phyloP scores from a whole-genome alignment of 2,888 invertebrate genomes.

The Caenorhabditis doughertyi region DNA sequence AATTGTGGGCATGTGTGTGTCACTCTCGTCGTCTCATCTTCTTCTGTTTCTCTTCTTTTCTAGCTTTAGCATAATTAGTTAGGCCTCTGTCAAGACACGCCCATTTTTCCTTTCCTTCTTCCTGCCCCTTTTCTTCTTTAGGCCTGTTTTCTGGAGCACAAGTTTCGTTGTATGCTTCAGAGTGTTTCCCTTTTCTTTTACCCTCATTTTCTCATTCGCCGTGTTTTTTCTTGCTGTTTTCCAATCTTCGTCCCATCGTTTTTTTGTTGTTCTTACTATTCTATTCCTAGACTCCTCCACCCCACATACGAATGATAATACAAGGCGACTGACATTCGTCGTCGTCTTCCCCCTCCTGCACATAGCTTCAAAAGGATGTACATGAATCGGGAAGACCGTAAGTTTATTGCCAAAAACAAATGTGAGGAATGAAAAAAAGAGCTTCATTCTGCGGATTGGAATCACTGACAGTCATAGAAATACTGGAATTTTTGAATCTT shows the following conservation, averaged over 20 bases:
- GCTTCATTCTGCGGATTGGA: conserved; percentile 43
- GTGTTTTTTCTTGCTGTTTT: conserved; percentile 49
- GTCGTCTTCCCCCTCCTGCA: conserved; percentile 34
- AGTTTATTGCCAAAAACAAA: conserved; percentile 31
- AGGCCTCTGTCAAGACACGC: conserved; percentile 42
- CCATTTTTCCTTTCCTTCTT: conserved; percentile 36
- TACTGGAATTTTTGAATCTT: conserved; percentile 44
- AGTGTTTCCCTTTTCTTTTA: conserved; percentile 30
- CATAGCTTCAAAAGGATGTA: conserved; percentile 33
- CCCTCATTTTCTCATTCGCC: conserved; percentile 55
- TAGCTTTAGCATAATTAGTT: conserved; percentile 61
- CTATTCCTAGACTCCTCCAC: conserved; percentile 29
- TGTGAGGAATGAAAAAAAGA: conserved; percentile 14
- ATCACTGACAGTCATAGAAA: conserved; percentile 52
- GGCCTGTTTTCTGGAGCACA: conserved; percentile 38
- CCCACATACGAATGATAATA: conserved; percentile 45
- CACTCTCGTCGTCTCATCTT: conserved; percentile 9
- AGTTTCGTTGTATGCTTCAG: conserved; percentile 35
- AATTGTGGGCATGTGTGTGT: conserved; percentile 49
- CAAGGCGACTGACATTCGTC: conserved; percentile 22
- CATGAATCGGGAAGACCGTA: conserved; percentile 59
- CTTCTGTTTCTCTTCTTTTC: conserved; percentile 24
- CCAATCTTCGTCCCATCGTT: conserved; percentile 33
- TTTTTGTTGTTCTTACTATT: conserved; percentile 38
- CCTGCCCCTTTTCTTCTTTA: conserved; percentile 17